Percentiles rank a stretch among this genome's conserved stretches.
These are phyloP conservation scores for Papilio elwesi DNA, from an alignment of 2,888 invertebrate species.

Conservation along the genomic window DNA sequence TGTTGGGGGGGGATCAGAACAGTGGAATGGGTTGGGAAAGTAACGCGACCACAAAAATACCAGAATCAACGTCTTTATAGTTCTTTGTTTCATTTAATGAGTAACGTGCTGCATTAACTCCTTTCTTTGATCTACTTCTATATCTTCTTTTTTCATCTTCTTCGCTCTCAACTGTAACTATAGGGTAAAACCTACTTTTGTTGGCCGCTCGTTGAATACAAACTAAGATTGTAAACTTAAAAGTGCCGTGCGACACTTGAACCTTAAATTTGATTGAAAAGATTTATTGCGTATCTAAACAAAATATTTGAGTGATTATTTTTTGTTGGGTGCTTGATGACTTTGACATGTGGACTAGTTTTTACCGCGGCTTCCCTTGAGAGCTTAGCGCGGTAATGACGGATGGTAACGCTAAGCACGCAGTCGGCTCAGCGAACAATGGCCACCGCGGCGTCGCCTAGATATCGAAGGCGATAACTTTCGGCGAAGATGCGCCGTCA, in stretches of 20 bases:
- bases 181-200: no score
- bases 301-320: not conserved
- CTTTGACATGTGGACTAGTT: constrained; percentile 41
- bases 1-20: no score
- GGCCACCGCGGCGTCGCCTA: constrained; percentile 48
- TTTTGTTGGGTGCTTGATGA: constrained; percentile 40
- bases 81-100: no score
- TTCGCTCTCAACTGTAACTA: no score
- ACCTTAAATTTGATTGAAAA: not conserved
- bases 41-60: no score
- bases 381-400: constrained; percentile 68
- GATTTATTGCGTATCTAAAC: not conserved
- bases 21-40: no score
- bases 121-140: no score
- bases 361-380: constrained; percentile 62
- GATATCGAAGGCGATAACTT: constrained; percentile 66
- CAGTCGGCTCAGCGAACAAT: constrained; percentile 58
- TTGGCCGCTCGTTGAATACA: not conserved
- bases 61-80: no score
- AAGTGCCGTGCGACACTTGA: not conserved
- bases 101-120: no score
- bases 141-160: no score
- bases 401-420: constrained; percentile 58
- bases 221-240: not conserved
- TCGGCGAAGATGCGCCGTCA: constrained; percentile 77